phyloP scores from a whole-genome alignment of 37 sponge, comb jelly and placozoan genomes.

The Axinella damicornis region DNA sequence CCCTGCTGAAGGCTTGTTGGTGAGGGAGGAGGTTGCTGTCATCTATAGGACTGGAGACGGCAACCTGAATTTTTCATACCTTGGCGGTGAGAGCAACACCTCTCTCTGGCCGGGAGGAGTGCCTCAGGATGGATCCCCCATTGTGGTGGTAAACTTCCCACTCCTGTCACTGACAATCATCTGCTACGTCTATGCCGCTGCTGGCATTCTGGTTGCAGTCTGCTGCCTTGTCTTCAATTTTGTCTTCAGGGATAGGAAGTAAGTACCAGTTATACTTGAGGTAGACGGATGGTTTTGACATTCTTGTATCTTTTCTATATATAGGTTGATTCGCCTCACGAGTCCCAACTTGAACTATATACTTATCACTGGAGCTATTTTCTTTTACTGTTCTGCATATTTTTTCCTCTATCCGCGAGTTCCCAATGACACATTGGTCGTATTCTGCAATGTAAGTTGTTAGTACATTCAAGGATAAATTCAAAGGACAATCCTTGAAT shows the following conservation, averaged over 20 bases:
- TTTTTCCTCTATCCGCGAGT: conserved; percentile 32
- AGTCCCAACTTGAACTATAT: conserved; percentile 65
- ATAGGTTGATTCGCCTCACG: conserved; percentile 44
- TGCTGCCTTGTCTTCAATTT: conserved; percentile 58
- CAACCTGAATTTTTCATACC: not conserved
- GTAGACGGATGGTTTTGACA: no score
- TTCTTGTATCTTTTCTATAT: not conserved
- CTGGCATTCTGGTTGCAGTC: conserved; percentile 47
- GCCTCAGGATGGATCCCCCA: conserved; percentile 56
- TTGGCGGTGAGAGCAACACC: not conserved
- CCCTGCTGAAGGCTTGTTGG: not conserved
- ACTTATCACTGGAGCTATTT: conserved; percentile 50
- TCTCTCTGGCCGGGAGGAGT: conserved; percentile 14
- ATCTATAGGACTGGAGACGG: not conserved
- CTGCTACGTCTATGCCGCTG: conserved; percentile 5
- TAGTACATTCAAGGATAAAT: no score
- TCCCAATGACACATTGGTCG: not conserved
- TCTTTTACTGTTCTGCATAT: conserved; percentile 36
- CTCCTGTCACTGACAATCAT: conserved; percentile 40
- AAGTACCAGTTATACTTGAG: not conserved
- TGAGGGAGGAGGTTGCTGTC: conserved; percentile 9
- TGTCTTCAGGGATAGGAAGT: conserved; percentile 58
- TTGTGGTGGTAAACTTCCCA: conserved; percentile 11
- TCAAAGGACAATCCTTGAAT: no score
- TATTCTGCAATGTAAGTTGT: conserved; percentile 58